Evolutionary conservation across 1,140 invertebrate species (phyloP).

Genomic region (Rhyacophila brunnea): DNA sequence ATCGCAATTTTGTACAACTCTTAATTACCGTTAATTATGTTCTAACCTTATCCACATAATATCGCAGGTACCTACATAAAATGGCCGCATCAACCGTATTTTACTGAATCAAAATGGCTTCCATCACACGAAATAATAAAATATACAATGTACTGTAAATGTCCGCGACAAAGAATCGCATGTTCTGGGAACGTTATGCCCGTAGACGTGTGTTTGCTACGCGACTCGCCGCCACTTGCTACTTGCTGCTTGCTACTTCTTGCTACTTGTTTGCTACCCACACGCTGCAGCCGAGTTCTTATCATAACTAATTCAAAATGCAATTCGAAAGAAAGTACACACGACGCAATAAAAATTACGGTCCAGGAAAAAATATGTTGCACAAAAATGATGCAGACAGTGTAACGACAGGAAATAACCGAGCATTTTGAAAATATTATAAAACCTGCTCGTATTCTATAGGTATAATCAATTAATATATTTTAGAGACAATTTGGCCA

Average conservation of each 20-base stretch:
- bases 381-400: too few species aligned
- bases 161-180: slow-evolving; percentile 30
- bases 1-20: too few species aligned
- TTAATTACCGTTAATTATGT: too few species aligned
- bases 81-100: background rate
- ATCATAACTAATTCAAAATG: slow-evolving; percentile 36
- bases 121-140: slow-evolving; percentile 33
- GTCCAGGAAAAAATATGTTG: too few species aligned
- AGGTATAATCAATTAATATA: too few species aligned
- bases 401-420: too few species aligned
- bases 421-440: too few species aligned
- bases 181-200: slow-evolving; percentile 29
- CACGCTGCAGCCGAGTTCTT: slow-evolving; percentile 20
- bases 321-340: slow-evolving; percentile 29
- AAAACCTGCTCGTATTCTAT: too few species aligned
- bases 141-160: too few species aligned
- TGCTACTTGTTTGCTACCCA: background rate
- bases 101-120: slow-evolving; percentile 30
- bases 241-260: too few species aligned
- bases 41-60: too few species aligned
- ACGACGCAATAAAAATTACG: slow-evolving; percentile 1
- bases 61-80: slow-evolving; percentile 7
- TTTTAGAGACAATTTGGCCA: too few species aligned
- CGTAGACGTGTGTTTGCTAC: background rate
- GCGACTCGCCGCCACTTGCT: background rate